A percentile compares a stretch with the other conserved stretches of the same genome.
These are phyloP conservation scores for Brachionus asplanchnoidis DNA, from an alignment of 1,140 invertebrate genomes.

Conservation along the genomic window DNA sequence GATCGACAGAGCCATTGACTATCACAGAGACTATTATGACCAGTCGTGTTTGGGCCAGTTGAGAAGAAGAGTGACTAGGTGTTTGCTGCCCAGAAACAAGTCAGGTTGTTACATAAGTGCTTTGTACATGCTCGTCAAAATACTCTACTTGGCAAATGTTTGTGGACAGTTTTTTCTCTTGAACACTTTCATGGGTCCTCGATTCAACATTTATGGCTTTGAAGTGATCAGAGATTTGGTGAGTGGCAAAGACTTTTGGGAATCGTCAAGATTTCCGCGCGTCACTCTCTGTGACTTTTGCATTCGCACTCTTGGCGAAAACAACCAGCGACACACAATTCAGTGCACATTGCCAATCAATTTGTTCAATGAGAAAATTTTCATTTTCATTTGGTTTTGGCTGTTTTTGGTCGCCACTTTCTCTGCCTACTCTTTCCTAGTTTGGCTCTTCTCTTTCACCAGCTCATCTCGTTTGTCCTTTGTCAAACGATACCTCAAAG, in stretches of 20 bases:
- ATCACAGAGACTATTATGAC: conserved; percentile 29
- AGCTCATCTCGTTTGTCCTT: not conserved
- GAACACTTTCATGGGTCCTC: conserved; percentile 47
- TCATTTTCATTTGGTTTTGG: conserved; percentile 39
- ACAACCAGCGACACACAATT: conserved; percentile 46
- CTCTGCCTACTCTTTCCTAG: not conserved
- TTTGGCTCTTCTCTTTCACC: conserved; percentile 15
- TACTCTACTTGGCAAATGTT: conserved; percentile 47
- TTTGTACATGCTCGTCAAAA: conserved; percentile 50
- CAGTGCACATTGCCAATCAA: conserved; percentile 47
- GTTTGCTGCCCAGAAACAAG: conserved; percentile 43
- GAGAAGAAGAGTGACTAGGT: not conserved
- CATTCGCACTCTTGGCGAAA: conserved; percentile 46
- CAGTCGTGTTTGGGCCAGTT: not conserved
- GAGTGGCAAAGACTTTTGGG: conserved; percentile 42
- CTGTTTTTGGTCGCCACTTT: not conserved
- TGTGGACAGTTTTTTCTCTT: conserved; percentile 49
- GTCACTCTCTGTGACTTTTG: conserved; percentile 46
- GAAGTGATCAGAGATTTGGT: conserved; percentile 45
- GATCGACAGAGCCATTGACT: conserved; percentile 37
- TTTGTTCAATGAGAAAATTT: conserved; percentile 46
- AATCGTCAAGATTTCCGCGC: conserved; percentile 45
- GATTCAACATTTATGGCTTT: conserved; percentile 46
- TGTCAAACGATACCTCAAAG: conserved; percentile 35
- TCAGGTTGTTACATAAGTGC: conserved; percentile 51